These are phyloP conservation scores for Capreolus pygargus DNA, from an alignment of 2,113 vertebrate genomes.

Conservation along the genomic window DNA sequence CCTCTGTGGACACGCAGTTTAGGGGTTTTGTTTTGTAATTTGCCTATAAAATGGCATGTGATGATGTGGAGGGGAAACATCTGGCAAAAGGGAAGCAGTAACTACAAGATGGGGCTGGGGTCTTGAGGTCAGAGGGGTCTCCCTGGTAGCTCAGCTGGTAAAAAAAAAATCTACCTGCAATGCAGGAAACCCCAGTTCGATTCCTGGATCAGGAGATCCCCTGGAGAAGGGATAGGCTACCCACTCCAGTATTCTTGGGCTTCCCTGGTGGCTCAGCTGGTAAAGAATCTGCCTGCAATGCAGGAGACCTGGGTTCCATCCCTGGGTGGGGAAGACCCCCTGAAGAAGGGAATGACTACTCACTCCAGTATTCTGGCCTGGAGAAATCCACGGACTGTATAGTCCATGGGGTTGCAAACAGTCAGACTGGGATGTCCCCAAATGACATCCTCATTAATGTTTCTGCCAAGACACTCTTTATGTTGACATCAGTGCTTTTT, in stretches of 20 bases:
- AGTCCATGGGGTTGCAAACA: not conserved
- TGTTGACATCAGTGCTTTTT: not conserved
- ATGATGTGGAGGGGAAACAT: not conserved
- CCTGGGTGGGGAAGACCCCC: not conserved
- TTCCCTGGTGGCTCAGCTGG: not conserved
- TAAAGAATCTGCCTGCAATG: not conserved
- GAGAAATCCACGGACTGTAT: not conserved
- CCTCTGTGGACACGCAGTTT: not conserved
- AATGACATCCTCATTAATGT: not conserved
- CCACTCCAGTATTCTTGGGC: not conserved
- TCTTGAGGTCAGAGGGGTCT: not conserved
- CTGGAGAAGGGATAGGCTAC: not conserved
- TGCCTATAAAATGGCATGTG: not conserved
- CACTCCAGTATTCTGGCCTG: not conserved
- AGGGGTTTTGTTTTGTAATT: not conserved
- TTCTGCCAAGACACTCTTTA: not conserved
- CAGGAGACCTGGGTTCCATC: not conserved
- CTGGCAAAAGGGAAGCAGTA: not conserved
- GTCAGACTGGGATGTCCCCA: not conserved
- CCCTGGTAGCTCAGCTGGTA: not conserved
- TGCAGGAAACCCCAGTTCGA: not conserved
- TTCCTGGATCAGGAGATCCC: not conserved
- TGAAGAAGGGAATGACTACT: not conserved
- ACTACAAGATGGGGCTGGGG: not conserved
- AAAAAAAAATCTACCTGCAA: not conserved